These are phyloP conservation scores for Chrysotoxum bicinctum DNA, from an alignment of 2,888 invertebrate genomes.

Conservation along the genomic window DNA sequence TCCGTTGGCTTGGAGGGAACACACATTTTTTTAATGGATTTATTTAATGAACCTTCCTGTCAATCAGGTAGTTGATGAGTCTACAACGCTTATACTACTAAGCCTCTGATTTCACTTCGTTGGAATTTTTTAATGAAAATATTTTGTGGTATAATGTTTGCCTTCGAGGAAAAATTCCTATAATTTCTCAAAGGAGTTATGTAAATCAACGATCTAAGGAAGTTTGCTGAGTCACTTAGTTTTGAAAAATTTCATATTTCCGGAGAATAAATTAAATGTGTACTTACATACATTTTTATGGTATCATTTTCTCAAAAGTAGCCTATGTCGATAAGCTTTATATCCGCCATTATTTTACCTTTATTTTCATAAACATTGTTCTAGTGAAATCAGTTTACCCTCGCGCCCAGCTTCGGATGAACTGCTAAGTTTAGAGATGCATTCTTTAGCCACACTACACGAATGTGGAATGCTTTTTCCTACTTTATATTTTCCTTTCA, in stretches of 20 bases:
- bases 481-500: too few species aligned
- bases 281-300: too few species aligned
- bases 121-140: background rate
- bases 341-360: too few species aligned
- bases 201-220: background rate
- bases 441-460: too few species aligned
- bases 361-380: too few species aligned
- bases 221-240: background rate
- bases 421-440: too few species aligned
- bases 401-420: too few species aligned
- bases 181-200: background rate
- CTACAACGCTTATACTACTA: background rate
- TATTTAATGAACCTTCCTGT: slow-evolving; percentile 68
- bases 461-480: too few species aligned
- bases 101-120: slow-evolving; percentile 39
- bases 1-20: slow-evolving; percentile 55
- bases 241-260: background rate
- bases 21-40: slow-evolving; percentile 45
- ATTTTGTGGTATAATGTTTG: background rate
- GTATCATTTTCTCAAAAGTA: too few species aligned
- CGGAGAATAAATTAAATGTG: background rate
- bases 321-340: too few species aligned
- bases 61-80: slow-evolving; percentile 62
- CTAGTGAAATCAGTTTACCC: too few species aligned
- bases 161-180: background rate